These are phyloP conservation scores for Chloroceryle amazona DNA, from an alignment of 2,797 vertebrate species.

Conservation along the genomic window DNA sequence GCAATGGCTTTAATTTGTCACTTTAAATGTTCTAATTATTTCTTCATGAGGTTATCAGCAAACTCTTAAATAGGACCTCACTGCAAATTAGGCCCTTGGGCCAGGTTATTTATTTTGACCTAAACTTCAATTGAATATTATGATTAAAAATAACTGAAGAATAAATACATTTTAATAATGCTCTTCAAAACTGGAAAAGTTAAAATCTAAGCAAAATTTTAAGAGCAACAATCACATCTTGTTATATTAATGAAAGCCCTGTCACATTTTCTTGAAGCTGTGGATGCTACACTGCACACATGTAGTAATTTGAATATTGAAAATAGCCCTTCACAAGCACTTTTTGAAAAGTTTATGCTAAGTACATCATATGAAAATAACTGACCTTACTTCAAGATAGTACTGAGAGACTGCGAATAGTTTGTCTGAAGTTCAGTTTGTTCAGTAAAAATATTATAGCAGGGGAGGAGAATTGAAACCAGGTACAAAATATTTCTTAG, in stretches of 20 bases:
- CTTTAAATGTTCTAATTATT: constrained; percentile 77
- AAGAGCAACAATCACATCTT: not conserved
- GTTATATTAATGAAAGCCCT: not conserved
- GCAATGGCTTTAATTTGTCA: constrained; percentile 70
- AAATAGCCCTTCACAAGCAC: not conserved
- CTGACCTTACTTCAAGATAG: not conserved
- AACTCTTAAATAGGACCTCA: constrained; percentile 61
- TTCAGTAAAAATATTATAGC: not conserved
- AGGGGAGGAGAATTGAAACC: not conserved
- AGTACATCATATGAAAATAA: not conserved
- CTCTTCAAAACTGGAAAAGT: constrained; percentile 39
- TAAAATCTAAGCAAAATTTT: constrained; percentile 33
- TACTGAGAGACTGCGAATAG: not conserved
- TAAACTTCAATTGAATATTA: constrained; percentile 63
- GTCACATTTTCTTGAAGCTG: not conserved
- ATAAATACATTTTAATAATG: constrained; percentile 55
- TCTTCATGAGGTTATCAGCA: constrained; percentile 73
- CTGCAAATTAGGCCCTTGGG: constrained; percentile 65
- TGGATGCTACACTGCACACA: not conserved
- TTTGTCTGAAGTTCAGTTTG: not conserved
- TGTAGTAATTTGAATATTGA: not conserved
- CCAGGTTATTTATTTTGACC: constrained; percentile 76
- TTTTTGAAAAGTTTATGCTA: not conserved
- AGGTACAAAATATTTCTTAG: not conserved
- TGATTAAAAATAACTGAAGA: constrained; percentile 68